phyloP scores from a whole-genome alignment of 2,888 invertebrate genomes.

The Platycheirus albimanus region DNA sequence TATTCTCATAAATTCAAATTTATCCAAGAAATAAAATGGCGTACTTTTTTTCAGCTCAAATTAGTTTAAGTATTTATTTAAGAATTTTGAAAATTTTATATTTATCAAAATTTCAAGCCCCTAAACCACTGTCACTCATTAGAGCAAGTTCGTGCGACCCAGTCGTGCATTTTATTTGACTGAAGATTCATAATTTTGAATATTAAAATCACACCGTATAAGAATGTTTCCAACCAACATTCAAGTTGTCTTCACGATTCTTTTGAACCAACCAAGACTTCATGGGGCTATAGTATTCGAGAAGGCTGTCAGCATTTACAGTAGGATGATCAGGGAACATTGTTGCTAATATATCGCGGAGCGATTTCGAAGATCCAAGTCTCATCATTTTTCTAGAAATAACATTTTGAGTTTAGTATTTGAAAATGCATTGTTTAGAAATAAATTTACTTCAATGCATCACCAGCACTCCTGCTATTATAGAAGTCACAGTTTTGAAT shows the following conservation, averaged over 20 bases:
- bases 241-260: slow-evolving; percentile 5
- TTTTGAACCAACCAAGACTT: slow-evolving; percentile 78
- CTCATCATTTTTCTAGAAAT: slow-evolving; percentile 40
- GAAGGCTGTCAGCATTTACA: slow-evolving; percentile 88
- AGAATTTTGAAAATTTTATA: no score
- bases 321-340: slow-evolving; percentile 87
- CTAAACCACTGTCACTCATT: no score
- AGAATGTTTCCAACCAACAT: slow-evolving; percentile 15
- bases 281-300: slow-evolving; percentile 91
- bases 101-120: no score
- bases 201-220: slow-evolving; percentile 7
- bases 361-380: slow-evolving; percentile 87
- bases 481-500: slow-evolving; percentile 90
- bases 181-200: no score
- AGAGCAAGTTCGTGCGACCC: no score
- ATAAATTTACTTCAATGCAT: slow-evolving; percentile 83
- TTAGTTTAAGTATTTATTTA: no score
- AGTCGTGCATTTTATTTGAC: no score
- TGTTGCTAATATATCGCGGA: slow-evolving; percentile 85
- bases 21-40: no score
- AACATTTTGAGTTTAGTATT: not conserved
- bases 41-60: no score
- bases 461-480: slow-evolving; percentile 89
- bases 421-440: no score
- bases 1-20: no score